A percentile compares a stretch with the other conserved stretches of the same genome.
Conservation (phyloP, 1,140 invertebrate species). For the Pseudoatta argentina region DNA sequence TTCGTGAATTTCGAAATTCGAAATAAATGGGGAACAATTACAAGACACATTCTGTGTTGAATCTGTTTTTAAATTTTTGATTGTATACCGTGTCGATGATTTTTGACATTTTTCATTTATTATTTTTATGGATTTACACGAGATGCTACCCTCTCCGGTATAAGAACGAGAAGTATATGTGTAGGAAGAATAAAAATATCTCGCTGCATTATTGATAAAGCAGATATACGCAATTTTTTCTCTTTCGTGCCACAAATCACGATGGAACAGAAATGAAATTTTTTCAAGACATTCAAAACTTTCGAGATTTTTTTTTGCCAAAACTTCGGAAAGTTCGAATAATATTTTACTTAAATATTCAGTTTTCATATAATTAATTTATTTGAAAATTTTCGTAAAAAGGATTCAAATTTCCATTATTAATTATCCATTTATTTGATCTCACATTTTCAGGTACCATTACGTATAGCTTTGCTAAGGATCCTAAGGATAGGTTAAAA, state of each 20-base stretch:
- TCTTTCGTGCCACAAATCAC: background rate
- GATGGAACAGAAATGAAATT: background rate
- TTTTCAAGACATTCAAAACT: background rate
- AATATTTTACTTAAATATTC: background rate
- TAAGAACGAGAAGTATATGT: background rate
- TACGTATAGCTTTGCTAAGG: slow-evolving; percentile 92
- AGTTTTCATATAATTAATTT: background rate
- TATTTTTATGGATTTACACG: background rate
- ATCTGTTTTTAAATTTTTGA: background rate
- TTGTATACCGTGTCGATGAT: background rate
- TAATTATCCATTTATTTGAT: background rate
- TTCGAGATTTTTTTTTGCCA: background rate
- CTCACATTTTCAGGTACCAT: slow-evolving; percentile 86
- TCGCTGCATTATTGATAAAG: background rate
- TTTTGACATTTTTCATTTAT: background rate
- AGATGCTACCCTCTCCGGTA: too few relatives aligned
- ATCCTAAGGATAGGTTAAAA: slow-evolving; percentile 90
- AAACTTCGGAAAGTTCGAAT: background rate
- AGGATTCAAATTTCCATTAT: background rate
- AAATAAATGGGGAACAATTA: background rate
- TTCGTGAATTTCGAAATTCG: background rate
- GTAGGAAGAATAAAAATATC: background rate
- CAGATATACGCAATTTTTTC: background rate
- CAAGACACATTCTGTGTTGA: background rate
- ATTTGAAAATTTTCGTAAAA: background rate